Conservation (phyloP, 2,113 vertebrate species). For the Boleophthalmus pectinirostris region DNA sequence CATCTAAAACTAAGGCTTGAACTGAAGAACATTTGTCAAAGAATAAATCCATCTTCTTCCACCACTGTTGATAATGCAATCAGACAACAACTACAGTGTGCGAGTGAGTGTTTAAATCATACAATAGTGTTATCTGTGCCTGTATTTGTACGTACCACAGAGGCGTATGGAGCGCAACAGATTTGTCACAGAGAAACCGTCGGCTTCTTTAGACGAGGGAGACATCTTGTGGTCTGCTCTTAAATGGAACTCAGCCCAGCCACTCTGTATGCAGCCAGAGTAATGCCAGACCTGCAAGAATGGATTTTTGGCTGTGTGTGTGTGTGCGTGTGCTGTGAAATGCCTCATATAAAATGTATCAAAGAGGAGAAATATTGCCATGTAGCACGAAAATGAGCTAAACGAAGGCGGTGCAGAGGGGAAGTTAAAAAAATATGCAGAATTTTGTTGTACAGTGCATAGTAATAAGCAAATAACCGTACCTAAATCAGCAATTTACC, state of each 20-base stretch:
- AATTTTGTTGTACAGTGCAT: background rate
- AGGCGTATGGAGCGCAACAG: constrained; percentile 13
- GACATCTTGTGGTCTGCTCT: constrained; percentile 76
- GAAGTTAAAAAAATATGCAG: background rate
- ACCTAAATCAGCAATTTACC: background rate
- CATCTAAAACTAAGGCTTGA: no score
- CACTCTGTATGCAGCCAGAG: constrained; percentile 44
- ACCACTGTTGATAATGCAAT: no score
- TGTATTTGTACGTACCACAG: no score
- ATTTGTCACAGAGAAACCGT: constrained; percentile 24
- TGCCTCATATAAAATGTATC: constrained; percentile 56
- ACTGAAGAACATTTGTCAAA: no score
- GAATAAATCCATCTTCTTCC: no score
- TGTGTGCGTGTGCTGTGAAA: constrained; percentile 21
- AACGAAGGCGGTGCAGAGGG: background rate
- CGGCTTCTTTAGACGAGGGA: constrained; percentile 67
- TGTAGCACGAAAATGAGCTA: constrained; percentile 18
- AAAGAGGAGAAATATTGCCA: constrained; percentile 35
- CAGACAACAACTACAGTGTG: no score
- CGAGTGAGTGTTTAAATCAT: no score
- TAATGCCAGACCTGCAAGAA: constrained; percentile 42
- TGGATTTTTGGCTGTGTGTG: constrained; percentile 42
- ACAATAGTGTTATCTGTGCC: no score
- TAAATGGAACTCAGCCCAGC: constrained; percentile 41
- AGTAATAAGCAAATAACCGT: background rate